phyloP scores from a whole-genome alignment of 2,113 vertebrate species.

The Heliornis fulica region DNA sequence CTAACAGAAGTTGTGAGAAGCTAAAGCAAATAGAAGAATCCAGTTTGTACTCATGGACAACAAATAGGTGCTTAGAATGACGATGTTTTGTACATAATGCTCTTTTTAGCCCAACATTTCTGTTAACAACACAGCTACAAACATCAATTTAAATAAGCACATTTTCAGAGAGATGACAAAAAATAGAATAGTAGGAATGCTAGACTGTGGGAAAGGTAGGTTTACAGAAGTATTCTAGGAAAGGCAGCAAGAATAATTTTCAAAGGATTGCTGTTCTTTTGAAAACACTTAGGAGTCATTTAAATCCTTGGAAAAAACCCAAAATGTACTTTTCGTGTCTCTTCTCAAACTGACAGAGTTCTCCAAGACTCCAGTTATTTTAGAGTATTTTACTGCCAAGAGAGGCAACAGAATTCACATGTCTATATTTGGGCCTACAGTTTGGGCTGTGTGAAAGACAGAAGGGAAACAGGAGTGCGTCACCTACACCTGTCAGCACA shows the following conservation, averaged over 20 bases:
- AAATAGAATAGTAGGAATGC: neutral
- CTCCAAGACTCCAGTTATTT: neutral
- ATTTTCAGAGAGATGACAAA: neutral
- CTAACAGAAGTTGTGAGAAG: neutral
- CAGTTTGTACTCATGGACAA: neutral
- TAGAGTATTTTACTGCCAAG: neutral
- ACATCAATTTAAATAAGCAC: neutral
- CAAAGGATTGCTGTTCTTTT: neutral
- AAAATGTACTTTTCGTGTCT: neutral
- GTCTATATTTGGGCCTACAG: neutral
- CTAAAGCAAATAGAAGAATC: neutral
- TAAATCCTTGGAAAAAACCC: neutral
- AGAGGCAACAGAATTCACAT: neutral
- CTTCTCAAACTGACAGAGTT: neutral
- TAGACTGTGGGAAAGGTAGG: neutral
- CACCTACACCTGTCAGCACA: neutral
- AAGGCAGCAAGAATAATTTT: neutral
- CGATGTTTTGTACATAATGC: neutral
- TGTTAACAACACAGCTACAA: neutral
- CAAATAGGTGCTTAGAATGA: neutral
- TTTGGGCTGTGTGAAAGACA: fast-evolving
- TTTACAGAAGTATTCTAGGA: neutral
- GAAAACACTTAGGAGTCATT: neutral
- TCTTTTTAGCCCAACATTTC: neutral
- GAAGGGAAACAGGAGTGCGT: neutral